These are phyloP conservation scores for Myiagra hebetior DNA, from an alignment of 2,113 vertebrate genomes.

Conservation along the genomic window DNA sequence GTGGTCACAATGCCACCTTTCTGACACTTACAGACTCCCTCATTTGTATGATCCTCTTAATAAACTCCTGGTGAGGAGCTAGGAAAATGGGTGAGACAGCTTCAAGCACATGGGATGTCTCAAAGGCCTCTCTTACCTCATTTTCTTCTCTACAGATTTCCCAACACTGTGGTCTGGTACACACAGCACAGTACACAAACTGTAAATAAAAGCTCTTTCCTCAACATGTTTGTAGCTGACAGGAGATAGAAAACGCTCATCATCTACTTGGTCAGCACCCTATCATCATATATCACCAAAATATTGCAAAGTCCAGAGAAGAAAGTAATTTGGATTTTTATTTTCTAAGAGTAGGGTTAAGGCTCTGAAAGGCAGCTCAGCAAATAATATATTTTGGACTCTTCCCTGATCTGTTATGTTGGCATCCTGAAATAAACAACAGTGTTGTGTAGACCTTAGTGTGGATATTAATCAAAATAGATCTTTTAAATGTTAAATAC, in stretches of 20 bases:
- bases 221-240: rapidly evolving
- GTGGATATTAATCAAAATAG: background rate
- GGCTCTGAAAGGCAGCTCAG: background rate
- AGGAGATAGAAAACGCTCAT: background rate
- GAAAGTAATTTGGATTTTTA: background rate
- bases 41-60: background rate
- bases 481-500: background rate
- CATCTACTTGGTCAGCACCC: background rate
- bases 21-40: background rate
- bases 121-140: background rate
- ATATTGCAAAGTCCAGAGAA: background rate
- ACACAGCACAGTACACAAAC: background rate
- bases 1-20: background rate
- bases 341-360: background rate
- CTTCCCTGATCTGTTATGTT: background rate
- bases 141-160: background rate
- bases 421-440: background rate
- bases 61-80: background rate
- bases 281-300: background rate
- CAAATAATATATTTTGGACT: background rate
- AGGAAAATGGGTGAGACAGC: background rate
- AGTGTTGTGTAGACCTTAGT: background rate
- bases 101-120: background rate
- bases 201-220: background rate
- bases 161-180: background rate